Conservation (phyloP, 2,113 vertebrate species). For the Paratilapia polleni region DNA sequence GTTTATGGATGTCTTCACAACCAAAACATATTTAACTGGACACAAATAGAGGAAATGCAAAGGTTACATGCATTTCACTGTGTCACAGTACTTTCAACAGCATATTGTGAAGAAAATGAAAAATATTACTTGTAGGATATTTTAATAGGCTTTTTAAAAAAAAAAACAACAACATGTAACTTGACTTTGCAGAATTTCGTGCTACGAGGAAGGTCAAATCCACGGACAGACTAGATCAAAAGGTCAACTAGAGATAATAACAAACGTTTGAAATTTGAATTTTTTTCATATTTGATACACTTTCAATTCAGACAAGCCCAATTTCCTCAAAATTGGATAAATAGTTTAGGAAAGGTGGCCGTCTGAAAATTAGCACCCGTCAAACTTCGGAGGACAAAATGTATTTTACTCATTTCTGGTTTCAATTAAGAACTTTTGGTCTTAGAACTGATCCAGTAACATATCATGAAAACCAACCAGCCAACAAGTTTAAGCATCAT, state of each 20-base stretch:
- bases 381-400: too few relatives aligned
- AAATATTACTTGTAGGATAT: too few relatives aligned
- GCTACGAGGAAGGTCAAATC: not conserved
- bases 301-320: too few relatives aligned
- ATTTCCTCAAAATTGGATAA: too few relatives aligned
- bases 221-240: not conserved
- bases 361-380: not conserved
- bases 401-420: not conserved
- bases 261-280: too few relatives aligned
- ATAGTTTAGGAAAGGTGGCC: not conserved
- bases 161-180: too few relatives aligned
- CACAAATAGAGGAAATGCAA: not conserved
- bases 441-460: not conserved
- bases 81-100: not conserved
- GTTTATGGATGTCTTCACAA: not conserved
- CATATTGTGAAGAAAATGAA: not conserved
- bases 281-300: too few relatives aligned
- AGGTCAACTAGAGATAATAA: not conserved
- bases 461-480: not conserved
- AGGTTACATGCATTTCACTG: not conserved
- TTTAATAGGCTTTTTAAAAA: too few relatives aligned
- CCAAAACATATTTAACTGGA: not conserved
- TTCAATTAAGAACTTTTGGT: not conserved
- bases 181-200: not conserved
- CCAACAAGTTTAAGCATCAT: fast-evolving